Base-by-base conservation (phyloP, 2,797 vertebrate species). In the Muscicapa striata region DNA sequence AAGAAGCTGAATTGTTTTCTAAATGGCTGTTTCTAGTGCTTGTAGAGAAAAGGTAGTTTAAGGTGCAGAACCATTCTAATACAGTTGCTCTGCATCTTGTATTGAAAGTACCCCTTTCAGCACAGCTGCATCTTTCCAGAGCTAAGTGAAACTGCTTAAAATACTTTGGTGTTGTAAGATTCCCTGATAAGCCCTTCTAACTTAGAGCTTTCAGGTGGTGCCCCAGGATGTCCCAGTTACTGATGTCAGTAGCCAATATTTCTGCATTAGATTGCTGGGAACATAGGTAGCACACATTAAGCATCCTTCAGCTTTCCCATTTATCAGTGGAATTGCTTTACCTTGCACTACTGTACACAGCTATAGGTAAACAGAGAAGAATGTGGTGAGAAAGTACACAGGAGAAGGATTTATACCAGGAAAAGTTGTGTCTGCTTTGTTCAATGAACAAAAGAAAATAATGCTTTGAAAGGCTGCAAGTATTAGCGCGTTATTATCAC, bases 401-500 rank as follows among this genome's bases (percentile, higher is more conserved):
- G 84, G 76, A 93, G 86, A 68, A 91, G 87, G 67, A 74, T 95
- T 95, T 95, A 54, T 79, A 61, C 15, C 45, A 72, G 88, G 78
- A 87, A 93, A 92, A 94, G 77, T 95, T 95, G 52, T 1, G 1
- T 80, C 70, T 70, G 83, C 95, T 95, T 95, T 97, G 87, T 96
- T 94, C 87, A 61, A 9, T 21, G 94, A 91, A 96, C 95, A 96
- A 94, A 95, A 96, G 93, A 90, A 95, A 96, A 61, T 76, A 84
- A 76, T 11, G 5, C 93, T 93, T 93, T 92, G 89, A 95, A 95
- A 93, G 67, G 46, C 80, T 91, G 61, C 70, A 52, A 93, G 84
- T 63, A 93, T 94, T 95, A 91, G 74, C 0, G 22, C 6, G 77
- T 90, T 90, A 61, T 91, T 92, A 95, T 96, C 83, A 45, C 92